phyloP scores from a whole-genome alignment of 1,140 invertebrate genomes.

The Bombus affinis region DNA sequence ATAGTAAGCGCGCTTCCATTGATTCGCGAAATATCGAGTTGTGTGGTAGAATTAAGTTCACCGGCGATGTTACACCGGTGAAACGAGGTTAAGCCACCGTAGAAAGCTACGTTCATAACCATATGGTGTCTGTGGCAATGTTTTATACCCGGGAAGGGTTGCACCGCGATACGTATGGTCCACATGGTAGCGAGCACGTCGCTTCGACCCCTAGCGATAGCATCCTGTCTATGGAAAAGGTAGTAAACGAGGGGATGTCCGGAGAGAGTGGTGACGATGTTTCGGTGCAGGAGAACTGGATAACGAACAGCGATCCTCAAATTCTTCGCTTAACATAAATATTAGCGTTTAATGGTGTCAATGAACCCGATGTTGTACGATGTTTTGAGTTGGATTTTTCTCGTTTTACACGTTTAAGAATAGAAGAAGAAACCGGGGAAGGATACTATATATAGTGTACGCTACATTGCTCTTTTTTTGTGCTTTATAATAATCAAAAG shows the following conservation, averaged over 20 bases:
- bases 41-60: neutral
- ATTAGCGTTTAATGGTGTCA: neutral
- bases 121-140: conserved; percentile 68
- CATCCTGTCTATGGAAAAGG: conserved; percentile 57
- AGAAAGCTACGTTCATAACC: conserved; percentile 59
- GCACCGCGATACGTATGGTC: conserved; percentile 44
- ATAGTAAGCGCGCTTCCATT: neutral
- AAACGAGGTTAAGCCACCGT: conserved; percentile 63
- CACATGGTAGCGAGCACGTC: conserved; percentile 49
- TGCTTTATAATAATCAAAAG: neutral
- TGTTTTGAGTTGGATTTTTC: neutral
- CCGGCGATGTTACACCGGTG: neutral
- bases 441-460: neutral
- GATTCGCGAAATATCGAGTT: neutral
- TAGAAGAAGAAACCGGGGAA: neutral
- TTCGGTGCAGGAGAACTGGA: conserved; percentile 8
- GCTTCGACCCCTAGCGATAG: conserved; percentile 49
- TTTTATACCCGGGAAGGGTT: conserved; percentile 64
- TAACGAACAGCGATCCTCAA: conserved; percentile 40
- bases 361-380: neutral
- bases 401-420: neutral
- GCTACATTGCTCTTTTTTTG: neutral
- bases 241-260: conserved; percentile 59
- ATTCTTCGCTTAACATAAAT: neutral
- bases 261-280: conserved; percentile 21